Base-by-base conservation (phyloP, 2,113 vertebrate species). In the Pipa parva region DNA sequence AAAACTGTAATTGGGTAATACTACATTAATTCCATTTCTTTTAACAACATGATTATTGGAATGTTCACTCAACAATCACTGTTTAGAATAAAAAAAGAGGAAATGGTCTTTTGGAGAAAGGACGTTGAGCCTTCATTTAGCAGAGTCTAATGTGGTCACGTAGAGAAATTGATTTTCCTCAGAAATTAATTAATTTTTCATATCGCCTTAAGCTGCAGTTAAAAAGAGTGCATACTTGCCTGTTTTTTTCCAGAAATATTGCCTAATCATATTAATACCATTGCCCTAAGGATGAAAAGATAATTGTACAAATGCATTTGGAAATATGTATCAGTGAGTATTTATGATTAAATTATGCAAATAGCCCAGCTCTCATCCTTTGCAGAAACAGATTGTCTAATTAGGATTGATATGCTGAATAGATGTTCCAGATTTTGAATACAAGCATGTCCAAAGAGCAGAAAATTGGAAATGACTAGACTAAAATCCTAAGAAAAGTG, bases 261-360 rank as follows among this genome's bases (percentile, higher is more conserved):
- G 97, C 95, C 95, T 97, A 98, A 99, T 97, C 95, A 96, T 97
- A 98, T 98, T 99, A 99, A 98, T 97, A 95, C 93, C 93, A 95
- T 97, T 95, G 97, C 97, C 97, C 95, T 89, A 95, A 99, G 97
- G 97, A 98, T 97, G 93, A 93, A 95, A 98, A 98, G 95, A 99
- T 98, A 98, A 99, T 99, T 99, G 95, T 99, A 97, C 95, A 97
- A 98, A 97, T 98, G 95, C 95, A 98, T 97, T 98, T 97, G 94
- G 95, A 99, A 99, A 98, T 99, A 97, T 98, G 95, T 99, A 99
- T 98, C 95, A 92, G 93, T 97, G 95, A 97, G 97, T 98, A 99
- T 99, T 99, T 99, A 98, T 99, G 95, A 99, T 99, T 99, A 97
- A 98, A 99, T 99, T 98, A 99, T 99, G 97, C 97, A 99, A 99